These are phyloP conservation scores for Babylonia areolata DNA, from an alignment of 1,140 invertebrate genomes.

Conservation along the genomic window DNA sequence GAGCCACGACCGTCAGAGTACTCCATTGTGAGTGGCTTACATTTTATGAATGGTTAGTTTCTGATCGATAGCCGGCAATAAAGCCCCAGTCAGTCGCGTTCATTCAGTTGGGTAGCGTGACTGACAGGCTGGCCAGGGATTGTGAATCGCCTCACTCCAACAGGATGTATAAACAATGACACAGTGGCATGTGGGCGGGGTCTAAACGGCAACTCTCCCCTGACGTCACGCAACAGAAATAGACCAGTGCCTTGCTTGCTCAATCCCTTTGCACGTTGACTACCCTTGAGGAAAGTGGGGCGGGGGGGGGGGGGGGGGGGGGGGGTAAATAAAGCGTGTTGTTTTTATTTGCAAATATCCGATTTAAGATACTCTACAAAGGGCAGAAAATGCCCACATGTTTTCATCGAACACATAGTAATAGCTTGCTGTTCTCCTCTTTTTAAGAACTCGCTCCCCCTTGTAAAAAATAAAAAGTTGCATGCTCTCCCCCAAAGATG, in stretches of 20 bases:
- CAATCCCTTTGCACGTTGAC: neutral
- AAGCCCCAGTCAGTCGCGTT: constrained; percentile 21
- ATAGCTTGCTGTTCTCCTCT: too few species aligned
- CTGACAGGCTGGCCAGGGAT: constrained; percentile 6
- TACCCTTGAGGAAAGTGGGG: neutral
- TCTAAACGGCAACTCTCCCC: neutral
- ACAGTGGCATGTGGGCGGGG: constrained; percentile 25
- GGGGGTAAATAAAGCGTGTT: too few species aligned
- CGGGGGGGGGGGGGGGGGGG: too few species aligned
- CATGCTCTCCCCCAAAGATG: too few species aligned
- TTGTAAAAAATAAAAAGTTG: too few species aligned
- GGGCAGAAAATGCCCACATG: too few species aligned
- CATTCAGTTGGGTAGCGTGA: constrained; percentile 19
- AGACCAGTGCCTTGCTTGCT: neutral
- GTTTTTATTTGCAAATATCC: too few species aligned
- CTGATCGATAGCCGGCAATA: constrained; percentile 34
- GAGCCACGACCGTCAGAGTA: neutral
- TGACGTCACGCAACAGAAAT: constrained; percentile 19
- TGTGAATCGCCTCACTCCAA: constrained; percentile 31
- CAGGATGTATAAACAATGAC: constrained; percentile 39
- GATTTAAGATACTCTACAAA: too few species aligned
- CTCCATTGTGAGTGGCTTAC: neutral
- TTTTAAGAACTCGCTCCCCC: too few species aligned
- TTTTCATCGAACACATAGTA: too few species aligned
- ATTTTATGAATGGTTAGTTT: constrained; percentile 33